phyloP scores from a whole-genome alignment of 2,113 vertebrate genomes.

The Pandion haliaetus region DNA sequence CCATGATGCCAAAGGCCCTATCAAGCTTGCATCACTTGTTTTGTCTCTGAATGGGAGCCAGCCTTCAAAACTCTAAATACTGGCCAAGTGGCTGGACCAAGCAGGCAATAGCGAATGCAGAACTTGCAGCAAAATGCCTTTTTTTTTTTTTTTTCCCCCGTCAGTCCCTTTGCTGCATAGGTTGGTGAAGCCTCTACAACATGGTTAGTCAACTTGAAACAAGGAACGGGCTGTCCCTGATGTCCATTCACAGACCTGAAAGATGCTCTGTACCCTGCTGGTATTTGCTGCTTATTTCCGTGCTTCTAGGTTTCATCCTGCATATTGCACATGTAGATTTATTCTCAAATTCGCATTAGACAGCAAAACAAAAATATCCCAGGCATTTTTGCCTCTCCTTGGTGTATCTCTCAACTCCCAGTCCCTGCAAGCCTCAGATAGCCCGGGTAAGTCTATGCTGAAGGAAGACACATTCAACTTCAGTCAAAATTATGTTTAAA shows the following conservation, averaged over 20 bases:
- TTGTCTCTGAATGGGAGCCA: background rate
- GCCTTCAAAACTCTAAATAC: background rate
- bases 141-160: background rate
- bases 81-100: background rate
- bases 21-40: background rate
- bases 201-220: background rate
- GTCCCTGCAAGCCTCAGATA: background rate
- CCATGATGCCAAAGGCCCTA: background rate
- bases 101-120: background rate
- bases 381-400: background rate
- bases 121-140: background rate
- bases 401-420: background rate
- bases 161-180: background rate
- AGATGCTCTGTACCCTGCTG: background rate
- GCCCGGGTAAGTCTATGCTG: background rate
- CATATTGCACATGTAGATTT: background rate
- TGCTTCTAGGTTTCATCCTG: background rate
- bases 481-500: background rate
- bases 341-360: background rate
- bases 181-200: background rate
- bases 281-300: background rate
- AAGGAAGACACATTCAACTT: background rate
- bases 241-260: background rate
- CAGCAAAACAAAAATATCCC: background rate
- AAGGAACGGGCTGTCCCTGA: background rate